Evolutionary conservation across 2,888 invertebrate species (phyloP).

Genomic region (Bedellia somnulentella): DNA sequence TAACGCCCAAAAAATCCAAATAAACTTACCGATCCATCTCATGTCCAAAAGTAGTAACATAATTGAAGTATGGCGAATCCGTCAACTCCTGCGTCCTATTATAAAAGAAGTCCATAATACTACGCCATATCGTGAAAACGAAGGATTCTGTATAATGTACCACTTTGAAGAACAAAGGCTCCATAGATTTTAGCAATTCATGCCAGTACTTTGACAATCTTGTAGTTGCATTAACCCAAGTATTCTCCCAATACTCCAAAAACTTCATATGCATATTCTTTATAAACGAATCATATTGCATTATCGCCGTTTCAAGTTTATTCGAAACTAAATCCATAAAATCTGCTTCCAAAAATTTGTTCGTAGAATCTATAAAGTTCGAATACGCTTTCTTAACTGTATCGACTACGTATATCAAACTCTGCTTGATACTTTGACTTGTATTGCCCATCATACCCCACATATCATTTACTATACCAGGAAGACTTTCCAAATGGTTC

Average conservation of each 20-base stretch:
- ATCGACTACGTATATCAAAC: constrained; percentile 73
- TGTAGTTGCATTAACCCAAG: constrained; percentile 70
- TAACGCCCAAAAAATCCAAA: too few relatives aligned
- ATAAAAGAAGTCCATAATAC: constrained; percentile 78
- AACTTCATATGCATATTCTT: constrained; percentile 72
- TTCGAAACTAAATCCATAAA: constrained; percentile 71
- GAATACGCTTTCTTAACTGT: constrained; percentile 72
- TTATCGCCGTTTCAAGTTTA: constrained; percentile 68
- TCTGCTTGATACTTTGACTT: constrained; percentile 75
- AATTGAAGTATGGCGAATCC: constrained; percentile 79
- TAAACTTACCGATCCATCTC: constrained; percentile 67
- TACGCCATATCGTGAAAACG: constrained; percentile 72
- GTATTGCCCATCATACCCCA: constrained; percentile 88
- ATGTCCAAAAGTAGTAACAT: constrained; percentile 77
- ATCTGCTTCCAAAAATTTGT: constrained; percentile 72
- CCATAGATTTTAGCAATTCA: constrained; percentile 69
- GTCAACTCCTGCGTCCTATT: constrained; percentile 77
- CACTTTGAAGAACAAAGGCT: constrained; percentile 76
- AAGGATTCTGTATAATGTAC: constrained; percentile 76
- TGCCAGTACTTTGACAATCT: constrained; percentile 73
- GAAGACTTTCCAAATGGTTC: constrained; percentile 76
- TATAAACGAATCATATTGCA: constrained; percentile 78
- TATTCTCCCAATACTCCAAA: constrained; percentile 68
- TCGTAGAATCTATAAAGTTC: constrained; percentile 69
- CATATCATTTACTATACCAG: constrained; percentile 78